A percentile compares a stretch with the other conserved stretches of the same genome.
Conservation (phyloP, 2,888 invertebrate species). For the Spisula solida region DNA sequence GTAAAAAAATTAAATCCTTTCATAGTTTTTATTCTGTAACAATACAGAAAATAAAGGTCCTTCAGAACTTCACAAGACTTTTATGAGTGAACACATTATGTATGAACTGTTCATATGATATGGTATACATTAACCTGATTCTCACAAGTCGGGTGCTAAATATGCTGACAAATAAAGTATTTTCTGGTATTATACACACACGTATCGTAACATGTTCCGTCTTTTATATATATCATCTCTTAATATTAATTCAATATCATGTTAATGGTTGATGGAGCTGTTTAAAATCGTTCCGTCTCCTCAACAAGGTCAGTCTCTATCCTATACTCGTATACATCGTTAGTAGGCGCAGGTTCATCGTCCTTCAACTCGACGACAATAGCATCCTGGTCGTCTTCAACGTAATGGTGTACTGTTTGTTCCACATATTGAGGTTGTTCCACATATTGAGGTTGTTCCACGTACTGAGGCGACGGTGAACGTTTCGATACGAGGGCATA, state of each 20-base stretch:
- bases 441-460: constrained; percentile 14
- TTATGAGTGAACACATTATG: neutral
- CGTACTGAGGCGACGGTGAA: constrained; percentile 19
- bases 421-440: constrained; percentile 3
- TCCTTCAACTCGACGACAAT: constrained; percentile 61
- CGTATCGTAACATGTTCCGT: neutral
- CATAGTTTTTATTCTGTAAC: neutral
- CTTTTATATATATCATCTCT: neutral
- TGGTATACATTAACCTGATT: neutral
- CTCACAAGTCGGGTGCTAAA: neutral
- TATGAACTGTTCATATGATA: neutral
- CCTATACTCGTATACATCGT: constrained; percentile 54
- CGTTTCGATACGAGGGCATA: constrained; percentile 66
- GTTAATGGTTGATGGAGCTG: neutral
- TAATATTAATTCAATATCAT: neutral
- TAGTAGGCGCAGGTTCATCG: constrained; percentile 34
- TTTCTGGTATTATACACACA: neutral
- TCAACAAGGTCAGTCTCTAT: constrained; percentile 62
- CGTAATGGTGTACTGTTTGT: constrained; percentile 30
- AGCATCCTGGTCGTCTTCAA: constrained; percentile 56
- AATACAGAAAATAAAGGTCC: too few species aligned
- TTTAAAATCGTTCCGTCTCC: constrained; percentile 33
- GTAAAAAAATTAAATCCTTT: too few species aligned
- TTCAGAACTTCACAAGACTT: neutral
- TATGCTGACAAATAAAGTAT: neutral